Conservation (phyloP, 1,140 invertebrate genomes). For the Neuroterus valhalla region DNA sequence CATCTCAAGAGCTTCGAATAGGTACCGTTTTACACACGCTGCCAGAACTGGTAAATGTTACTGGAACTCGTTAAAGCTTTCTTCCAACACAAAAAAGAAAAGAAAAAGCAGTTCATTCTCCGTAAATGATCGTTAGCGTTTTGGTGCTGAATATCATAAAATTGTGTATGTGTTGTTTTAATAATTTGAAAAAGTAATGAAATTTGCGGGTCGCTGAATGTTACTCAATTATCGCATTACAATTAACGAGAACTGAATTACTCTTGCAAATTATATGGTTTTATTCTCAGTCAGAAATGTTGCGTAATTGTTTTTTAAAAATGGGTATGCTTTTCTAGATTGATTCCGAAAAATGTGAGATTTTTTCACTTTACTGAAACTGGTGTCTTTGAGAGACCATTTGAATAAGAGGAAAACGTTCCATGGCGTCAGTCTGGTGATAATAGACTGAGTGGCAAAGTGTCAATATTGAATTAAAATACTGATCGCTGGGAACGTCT, state of each 20-base stretch:
- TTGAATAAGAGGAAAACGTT: neutral
- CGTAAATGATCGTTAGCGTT: neutral
- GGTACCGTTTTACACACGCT: conserved; percentile 18
- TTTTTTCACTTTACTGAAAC: conserved; percentile 3
- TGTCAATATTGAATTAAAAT: conserved; percentile 27
- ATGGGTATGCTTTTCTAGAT: too few species aligned
- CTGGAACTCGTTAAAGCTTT: conserved; percentile 14
- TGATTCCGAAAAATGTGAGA: too few species aligned
- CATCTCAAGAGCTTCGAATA: conserved; percentile 25
- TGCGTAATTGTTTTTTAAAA: too few species aligned
- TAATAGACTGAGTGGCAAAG: conserved; percentile 18
- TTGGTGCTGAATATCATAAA: too few species aligned
- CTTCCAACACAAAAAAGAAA: neutral
- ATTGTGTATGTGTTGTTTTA: too few species aligned
- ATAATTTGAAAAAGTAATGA: too few species aligned
- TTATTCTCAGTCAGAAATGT: too few species aligned
- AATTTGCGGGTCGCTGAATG: too few species aligned
- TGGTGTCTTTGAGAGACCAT: conserved; percentile 20
- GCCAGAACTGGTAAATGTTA: neutral
- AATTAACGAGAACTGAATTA: too few species aligned
- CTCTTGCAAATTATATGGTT: too few species aligned
- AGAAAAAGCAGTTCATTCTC: neutral
- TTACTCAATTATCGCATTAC: too few species aligned
- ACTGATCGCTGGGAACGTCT: neutral
- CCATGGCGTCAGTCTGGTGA: conserved; percentile 25